Evolutionary conservation across 2,113 vertebrate genomes (phyloP).

Genomic region (Romanogobio albipinnatus): DNA sequence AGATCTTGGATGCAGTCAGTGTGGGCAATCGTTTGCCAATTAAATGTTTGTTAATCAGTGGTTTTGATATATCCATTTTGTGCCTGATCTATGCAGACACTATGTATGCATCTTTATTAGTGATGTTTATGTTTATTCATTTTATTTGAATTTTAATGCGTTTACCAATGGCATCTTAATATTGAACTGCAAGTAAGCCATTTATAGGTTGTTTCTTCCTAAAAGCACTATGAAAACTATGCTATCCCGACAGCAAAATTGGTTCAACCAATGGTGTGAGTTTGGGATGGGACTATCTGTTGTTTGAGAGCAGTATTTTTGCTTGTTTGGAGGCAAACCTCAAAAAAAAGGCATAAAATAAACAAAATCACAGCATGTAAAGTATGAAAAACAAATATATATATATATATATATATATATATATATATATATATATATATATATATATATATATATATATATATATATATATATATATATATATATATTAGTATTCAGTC

Average conservation of each 20-base stretch:
- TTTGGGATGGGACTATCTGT: neutral
- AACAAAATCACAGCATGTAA: no score
- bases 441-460: no score
- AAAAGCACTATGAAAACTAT: neutral
- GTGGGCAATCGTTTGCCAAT: conserved; percentile 15
- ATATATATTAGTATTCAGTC: no score
- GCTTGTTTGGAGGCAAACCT: neutral
- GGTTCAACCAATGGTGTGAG: neutral
- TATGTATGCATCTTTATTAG: neutral
- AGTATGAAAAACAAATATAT: no score
- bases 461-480: no score
- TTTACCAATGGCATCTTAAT: neutral
- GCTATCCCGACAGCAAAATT: neutral
- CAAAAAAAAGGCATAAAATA: neutral
- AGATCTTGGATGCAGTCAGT: conserved; percentile 13
- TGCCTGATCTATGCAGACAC: conserved; percentile 28
- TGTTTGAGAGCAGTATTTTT: neutral
- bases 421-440: no score
- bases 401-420: no score
- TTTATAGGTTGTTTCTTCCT: neutral
- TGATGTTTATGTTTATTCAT: neutral
- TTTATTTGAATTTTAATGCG: neutral
- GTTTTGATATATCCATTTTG: conserved; percentile 15
- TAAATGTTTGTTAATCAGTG: conserved; percentile 40
- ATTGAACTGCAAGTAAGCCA: neutral